phyloP scores from a whole-genome alignment of 2,797 vertebrate genomes.

The Salarias fasciatus region DNA sequence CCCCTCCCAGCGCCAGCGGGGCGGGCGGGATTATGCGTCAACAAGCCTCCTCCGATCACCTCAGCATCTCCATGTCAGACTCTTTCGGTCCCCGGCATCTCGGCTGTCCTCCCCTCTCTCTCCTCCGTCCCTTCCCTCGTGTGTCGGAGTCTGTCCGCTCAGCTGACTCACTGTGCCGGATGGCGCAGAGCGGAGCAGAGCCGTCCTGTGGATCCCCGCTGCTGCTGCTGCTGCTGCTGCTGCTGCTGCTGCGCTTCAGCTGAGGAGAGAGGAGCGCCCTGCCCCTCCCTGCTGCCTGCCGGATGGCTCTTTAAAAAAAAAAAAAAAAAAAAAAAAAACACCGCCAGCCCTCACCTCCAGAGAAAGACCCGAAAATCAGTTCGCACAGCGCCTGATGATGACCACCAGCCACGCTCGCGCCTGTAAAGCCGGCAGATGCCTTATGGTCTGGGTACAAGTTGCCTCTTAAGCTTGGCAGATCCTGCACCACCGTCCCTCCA shows the following conservation, averaged over 20 bases:
- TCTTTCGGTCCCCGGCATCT: constrained; percentile 17
- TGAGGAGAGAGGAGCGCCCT: constrained; percentile 36
- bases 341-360: constrained; percentile 17
- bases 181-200: constrained; percentile 63
- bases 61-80: constrained; percentile 51
- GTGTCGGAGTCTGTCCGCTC: too few relatives aligned
- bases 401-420: constrained; percentile 33
- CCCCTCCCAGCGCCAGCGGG: constrained; percentile 69
- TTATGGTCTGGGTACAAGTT: constrained; percentile 42
- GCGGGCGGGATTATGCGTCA: constrained; percentile 82
- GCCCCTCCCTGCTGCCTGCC: constrained; percentile 73
- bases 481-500: constrained; percentile 24
- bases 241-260: constrained; percentile 49
- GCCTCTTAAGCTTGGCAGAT: constrained; percentile 33
- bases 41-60: constrained; percentile 71
- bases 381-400: constrained; percentile 33
- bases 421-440: constrained; percentile 42
- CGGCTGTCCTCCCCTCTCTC: neutral
- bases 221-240: constrained; percentile 29
- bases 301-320: constrained; percentile 68
- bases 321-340: constrained; percentile 26
- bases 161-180: constrained; percentile 68
- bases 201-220: constrained; percentile 38
- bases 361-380: constrained; percentile 29
- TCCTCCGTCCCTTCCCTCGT: constrained; percentile 10